Evolutionary conservation across 2,888 invertebrate genomes (phyloP), one percentile per base, ranked within the genome.

Genomic region (Apamea sordens): DNA sequence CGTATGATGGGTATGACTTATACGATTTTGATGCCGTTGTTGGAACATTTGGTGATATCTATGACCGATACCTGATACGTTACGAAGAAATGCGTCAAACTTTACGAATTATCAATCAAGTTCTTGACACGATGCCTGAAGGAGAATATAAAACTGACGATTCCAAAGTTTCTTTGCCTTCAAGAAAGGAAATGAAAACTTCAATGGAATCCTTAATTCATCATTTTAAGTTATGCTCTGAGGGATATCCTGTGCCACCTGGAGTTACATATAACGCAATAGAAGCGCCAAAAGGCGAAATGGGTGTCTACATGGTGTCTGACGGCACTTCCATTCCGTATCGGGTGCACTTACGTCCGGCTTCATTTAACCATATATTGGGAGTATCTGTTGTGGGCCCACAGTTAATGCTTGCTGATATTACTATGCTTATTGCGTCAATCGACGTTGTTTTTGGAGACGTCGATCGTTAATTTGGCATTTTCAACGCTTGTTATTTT

Each of bases 151-250:
- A 97, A 93, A 97, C 98, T 0, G 99, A 99, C 91, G 98, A 99
- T 94, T 97, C 97, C 72, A 99, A 99, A 95, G 95, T 99, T 59
- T 94, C 96, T 24, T 97, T 98, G 8, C 99, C 99, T 3, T 97
- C 95, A 61, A 97, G 99, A 85, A 95, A 94, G 5, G 98, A 98
- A 95, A 99, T 99, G 99, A 99, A 99, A 96, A 98, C 97, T 8
- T 97, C 97, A 13, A 99, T 99, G 99, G 99, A 99, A 94, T 97
- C 98, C 0, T 95, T 99, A 68, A 99, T 99, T 90, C 99, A 99
- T 94, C 99, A 99, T 92, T 99, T 99, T 94, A 99, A 99, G 93
- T 96, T 98, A 81, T 99, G 98, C 93, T 97, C 98, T 2, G 98
- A 98, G 94, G 99, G 99, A 0, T 98, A 98, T 93, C 97, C 97